Conservation (phyloP, 2,797 vertebrate species). For the Brotogeris chrysoptera region DNA sequence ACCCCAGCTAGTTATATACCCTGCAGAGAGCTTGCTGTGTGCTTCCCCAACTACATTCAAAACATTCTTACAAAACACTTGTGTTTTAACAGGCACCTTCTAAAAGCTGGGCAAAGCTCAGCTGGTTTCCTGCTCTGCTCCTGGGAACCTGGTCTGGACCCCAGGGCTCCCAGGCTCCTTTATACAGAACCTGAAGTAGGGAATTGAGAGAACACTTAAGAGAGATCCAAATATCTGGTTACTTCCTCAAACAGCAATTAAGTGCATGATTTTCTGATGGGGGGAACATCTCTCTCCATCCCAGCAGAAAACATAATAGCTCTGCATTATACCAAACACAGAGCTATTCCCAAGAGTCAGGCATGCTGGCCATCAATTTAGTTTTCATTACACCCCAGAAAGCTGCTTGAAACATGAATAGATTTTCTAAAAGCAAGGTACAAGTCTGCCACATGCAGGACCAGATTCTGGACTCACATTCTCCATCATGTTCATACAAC, state of each 20-base stretch:
- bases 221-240: neutral
- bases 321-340: neutral
- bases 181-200: neutral
- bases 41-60: neutral
- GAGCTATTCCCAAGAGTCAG: neutral
- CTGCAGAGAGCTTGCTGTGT: neutral
- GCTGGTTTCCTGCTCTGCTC: neutral
- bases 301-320: neutral
- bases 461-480: neutral
- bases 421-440: neutral
- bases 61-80: neutral
- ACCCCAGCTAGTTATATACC: neutral
- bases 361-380: neutral
- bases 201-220: neutral
- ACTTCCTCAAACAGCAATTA: neutral
- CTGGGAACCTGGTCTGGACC: neutral
- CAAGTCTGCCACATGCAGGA: neutral
- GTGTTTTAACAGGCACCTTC: neutral
- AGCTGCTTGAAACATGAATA: neutral
- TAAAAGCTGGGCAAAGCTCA: neutral
- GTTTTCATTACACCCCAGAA: neutral
- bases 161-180: neutral
- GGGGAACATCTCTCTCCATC: neutral
- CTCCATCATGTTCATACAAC: neutral
- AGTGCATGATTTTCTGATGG: neutral